These are phyloP conservation scores for Ifrita kowaldi DNA, from an alignment of 2,113 vertebrate species.

Conservation along the genomic window DNA sequence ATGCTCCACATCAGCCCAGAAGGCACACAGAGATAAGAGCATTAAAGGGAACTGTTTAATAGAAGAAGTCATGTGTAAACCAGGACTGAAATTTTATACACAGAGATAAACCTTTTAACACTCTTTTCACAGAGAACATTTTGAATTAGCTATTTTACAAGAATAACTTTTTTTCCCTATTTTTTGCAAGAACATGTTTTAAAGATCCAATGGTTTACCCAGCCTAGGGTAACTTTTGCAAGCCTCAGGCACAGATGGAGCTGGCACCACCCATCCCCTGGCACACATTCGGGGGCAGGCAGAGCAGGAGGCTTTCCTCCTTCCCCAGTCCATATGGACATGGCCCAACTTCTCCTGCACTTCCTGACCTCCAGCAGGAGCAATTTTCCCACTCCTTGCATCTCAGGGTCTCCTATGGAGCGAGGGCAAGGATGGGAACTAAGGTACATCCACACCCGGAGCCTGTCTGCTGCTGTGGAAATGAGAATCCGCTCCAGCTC, in stretches of 20 bases:
- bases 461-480: neutral
- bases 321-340: neutral
- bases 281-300: fast-evolving
- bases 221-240: neutral
- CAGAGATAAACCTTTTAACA: constrained; percentile 49
- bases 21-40: constrained; percentile 66
- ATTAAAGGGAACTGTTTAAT: constrained; percentile 52
- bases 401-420: neutral
- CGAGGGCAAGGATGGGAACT: neutral
- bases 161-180: neutral
- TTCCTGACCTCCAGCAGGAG: neutral
- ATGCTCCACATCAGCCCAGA: constrained; percentile 58
- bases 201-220: neutral
- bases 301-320: neutral
- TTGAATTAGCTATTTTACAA: neutral
- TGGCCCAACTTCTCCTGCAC: neutral
- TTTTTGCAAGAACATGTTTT: neutral
- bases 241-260: neutral
- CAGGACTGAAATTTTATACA: constrained; percentile 21
- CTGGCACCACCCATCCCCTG: neutral
- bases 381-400: neutral
- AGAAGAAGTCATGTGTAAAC: constrained; percentile 51
- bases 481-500: neutral
- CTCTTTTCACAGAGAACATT: neutral
- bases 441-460: neutral